These are phyloP conservation scores for Argyrosomus japonicus DNA, from an alignment of 2,113 vertebrate species.

Conservation along the genomic window DNA sequence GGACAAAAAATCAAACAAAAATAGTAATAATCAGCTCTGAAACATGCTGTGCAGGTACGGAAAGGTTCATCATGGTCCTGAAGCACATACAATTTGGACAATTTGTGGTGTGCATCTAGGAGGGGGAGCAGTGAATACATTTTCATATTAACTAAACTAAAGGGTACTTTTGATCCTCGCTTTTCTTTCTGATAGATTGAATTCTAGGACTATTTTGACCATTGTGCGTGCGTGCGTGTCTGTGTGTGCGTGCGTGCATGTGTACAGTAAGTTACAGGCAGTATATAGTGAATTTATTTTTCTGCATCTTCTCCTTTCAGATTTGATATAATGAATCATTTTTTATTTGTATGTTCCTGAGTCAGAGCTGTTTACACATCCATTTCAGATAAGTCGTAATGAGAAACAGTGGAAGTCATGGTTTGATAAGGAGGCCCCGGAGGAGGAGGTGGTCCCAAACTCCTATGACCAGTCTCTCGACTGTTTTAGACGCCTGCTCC, in stretches of 20 bases:
- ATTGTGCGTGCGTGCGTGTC: background rate
- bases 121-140: slow-evolving; percentile 27
- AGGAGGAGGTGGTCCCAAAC: slow-evolving; percentile 91
- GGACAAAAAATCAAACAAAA: background rate
- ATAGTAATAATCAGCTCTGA: background rate
- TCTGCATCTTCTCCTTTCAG: background rate
- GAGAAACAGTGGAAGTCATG: slow-evolving; percentile 96
- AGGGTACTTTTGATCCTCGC: background rate
- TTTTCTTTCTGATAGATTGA: background rate
- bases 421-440: slow-evolving; percentile 96
- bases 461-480: slow-evolving; percentile 92
- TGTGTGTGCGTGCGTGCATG: background rate
- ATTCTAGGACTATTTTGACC: background rate
- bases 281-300: background rate
- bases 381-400: slow-evolving; percentile 88
- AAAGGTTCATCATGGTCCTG: slow-evolving; percentile 1
- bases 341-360: slow-evolving; percentile 6
- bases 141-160: slow-evolving; percentile 7
- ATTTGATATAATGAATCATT: slow-evolving; percentile 1
- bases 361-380: slow-evolving; percentile 18
- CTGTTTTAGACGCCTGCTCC: slow-evolving; percentile 91
- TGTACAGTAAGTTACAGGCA: background rate
- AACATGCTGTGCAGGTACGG: slow-evolving; percentile 11
- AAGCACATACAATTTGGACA: slow-evolving; percentile 27
- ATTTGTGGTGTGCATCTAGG: slow-evolving; percentile 16